Evolutionary conservation across 2,888 invertebrate species (phyloP).

Genomic region (Aplocera efformata): DNA sequence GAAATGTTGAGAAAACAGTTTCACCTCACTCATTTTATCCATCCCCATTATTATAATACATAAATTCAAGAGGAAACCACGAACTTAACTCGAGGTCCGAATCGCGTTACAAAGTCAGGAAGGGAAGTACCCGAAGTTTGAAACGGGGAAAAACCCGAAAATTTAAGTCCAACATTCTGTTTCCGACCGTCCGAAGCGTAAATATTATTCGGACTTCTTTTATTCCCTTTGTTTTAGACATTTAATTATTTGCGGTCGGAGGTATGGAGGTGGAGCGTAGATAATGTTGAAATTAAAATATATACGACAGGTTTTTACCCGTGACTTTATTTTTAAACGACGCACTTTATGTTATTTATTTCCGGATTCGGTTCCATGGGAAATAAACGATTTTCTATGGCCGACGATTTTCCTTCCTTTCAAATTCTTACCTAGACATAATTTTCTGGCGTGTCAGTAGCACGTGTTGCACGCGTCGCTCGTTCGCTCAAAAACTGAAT

Average conservation of each 20-base stretch:
- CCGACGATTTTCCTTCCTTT: too few species aligned
- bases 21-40: slow-evolving; percentile 54
- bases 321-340: too few species aligned
- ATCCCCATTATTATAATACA: slow-evolving; percentile 55
- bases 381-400: too few species aligned
- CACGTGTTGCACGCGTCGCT: too few species aligned
- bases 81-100: slow-evolving; percentile 61
- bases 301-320: slow-evolving; percentile 11
- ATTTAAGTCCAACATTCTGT: slow-evolving; percentile 63
- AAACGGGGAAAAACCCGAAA: slow-evolving; percentile 65
- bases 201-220: slow-evolving; percentile 73
- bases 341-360: too few species aligned
- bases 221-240: slow-evolving; percentile 69
- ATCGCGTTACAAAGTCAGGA: slow-evolving; percentile 69
- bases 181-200: slow-evolving; percentile 60
- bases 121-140: slow-evolving; percentile 64
- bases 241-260: slow-evolving; percentile 63
- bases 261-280: slow-evolving; percentile 31
- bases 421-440: too few species aligned
- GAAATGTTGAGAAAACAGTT: slow-evolving; percentile 45
- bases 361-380: too few species aligned
- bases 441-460: too few species aligned
- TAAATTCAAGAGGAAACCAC: slow-evolving; percentile 61
- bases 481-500: too few species aligned
- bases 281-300: slow-evolving; percentile 33